Conservation (phyloP, 2,113 vertebrate genomes). For the Asarcornis scutulata region DNA sequence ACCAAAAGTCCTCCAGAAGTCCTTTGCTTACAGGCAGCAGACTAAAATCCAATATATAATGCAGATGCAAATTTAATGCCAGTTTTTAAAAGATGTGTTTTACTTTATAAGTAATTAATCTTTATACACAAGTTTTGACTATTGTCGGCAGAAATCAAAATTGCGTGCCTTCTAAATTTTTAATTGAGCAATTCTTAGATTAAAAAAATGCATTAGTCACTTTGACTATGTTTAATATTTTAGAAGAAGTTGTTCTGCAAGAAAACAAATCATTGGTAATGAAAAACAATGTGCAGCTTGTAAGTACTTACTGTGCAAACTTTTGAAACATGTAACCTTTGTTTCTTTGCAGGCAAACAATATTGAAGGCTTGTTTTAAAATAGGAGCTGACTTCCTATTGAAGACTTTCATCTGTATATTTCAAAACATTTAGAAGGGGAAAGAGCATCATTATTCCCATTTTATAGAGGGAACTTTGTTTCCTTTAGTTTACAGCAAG, state of each 20-base stretch:
- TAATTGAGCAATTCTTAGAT: constrained; percentile 84
- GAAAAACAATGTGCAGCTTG: constrained; percentile 74
- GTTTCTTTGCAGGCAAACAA: constrained; percentile 37
- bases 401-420: not conserved
- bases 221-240: constrained; percentile 88
- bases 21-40: constrained; percentile 11
- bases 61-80: constrained; percentile 78
- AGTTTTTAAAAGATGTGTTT: constrained; percentile 70
- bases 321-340: constrained; percentile 61
- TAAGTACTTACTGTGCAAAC: constrained; percentile 69
- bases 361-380: constrained; percentile 23
- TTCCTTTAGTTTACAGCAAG: not conserved
- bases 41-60: constrained; percentile 40
- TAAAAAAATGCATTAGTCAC: constrained; percentile 92
- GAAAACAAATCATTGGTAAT: constrained; percentile 77
- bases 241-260: constrained; percentile 81
- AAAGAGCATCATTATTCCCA: not conserved
- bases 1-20: constrained; percentile 26
- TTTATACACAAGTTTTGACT: constrained; percentile 85
- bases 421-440: not conserved
- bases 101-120: constrained; percentile 85
- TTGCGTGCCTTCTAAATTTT: constrained; percentile 91
- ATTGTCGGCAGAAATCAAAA: constrained; percentile 88
- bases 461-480: not conserved
- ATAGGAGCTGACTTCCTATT: not conserved